Base-by-base conservation (phyloP, 2,888 invertebrate genomes). In the Perizoma affinitatum region DNA sequence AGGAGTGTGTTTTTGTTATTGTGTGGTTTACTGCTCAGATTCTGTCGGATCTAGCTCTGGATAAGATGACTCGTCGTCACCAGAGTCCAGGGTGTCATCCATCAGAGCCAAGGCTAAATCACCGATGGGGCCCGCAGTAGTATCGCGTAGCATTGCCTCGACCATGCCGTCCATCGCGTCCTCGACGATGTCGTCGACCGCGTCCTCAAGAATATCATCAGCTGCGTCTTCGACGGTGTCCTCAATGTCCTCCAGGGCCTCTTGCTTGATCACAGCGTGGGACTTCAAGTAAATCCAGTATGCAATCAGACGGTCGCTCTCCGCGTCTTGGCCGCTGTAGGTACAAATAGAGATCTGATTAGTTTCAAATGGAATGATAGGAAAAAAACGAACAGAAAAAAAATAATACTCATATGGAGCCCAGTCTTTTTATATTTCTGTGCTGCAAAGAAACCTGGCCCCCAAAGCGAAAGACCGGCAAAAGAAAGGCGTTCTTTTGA, bases 241-340 rank as follows among this genome's bases (percentile, higher is more conserved):
- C 7, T 69, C 67, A 63, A 77, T 78, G 0, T 76, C 74, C 48
- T 76, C 74, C 7, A 38, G n/a, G 5, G 53, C 44, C 4, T 60
- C 63, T 44, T 51, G 57, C 44, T 46, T 33, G 45, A 63, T 45
- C 4, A 63, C 53, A 4, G 61, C 52, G 61, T 86, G 83, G 1
- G 87, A 79, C 54, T 82, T 83, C 66, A 90, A 62, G 68, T 80
- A 82, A 36, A 90, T 86, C 54, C 88, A 71, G 65, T 89, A 87
- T 0, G 88, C 89, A 35, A 90, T 60, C 6, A 90, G 72, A 4
- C 88, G 82, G 54, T 90, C 90, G 57, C 80, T 82, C 1, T 82
- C 81, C 0, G 84, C 78, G 0, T 86, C 83, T 1, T 80, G 73
- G 2, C 82, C 83, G 64, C 87, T 87, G 78, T 43, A 72, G 73